A percentile compares a stretch with the other conserved stretches of the same genome.
Conservation (phyloP, 2,113 vertebrate genomes). For the Phycodurus eques region DNA sequence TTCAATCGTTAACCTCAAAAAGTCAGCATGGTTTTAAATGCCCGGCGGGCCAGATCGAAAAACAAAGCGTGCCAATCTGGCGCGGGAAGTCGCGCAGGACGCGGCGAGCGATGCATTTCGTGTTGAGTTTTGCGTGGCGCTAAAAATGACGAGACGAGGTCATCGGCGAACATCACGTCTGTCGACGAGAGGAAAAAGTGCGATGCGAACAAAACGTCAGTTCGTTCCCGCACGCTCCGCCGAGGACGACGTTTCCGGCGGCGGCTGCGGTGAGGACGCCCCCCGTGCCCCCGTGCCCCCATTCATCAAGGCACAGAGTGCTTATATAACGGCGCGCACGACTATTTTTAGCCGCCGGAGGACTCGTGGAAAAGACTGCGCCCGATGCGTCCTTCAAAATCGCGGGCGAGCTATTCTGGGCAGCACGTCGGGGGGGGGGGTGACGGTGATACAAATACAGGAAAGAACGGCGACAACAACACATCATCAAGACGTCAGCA, state of each 20-base stretch:
- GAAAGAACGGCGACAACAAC: slow-evolving; percentile 33
- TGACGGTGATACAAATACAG: no score
- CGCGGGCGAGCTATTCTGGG: slow-evolving; percentile 69
- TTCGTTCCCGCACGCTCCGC: slow-evolving; percentile 15
- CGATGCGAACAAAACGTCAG: slow-evolving; percentile 1
- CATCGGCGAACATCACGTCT: no score
- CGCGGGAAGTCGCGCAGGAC: no score
- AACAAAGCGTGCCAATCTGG: no score
- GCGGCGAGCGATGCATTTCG: no score
- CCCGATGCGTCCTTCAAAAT: slow-evolving; percentile 70
- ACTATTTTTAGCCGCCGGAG: slow-evolving; percentile 63
- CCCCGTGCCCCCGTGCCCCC: slow-evolving; percentile 31
- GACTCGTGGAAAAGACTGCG: slow-evolving; percentile 32
- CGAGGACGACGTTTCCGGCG: slow-evolving; percentile 12
- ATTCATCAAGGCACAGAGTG: slow-evolving; percentile 69
- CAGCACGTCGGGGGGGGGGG: slow-evolving; percentile 47
- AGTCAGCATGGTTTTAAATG: no score
- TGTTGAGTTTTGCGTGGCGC: no score
- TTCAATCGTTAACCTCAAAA: no score
- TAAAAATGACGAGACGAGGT: no score
- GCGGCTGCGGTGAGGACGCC: slow-evolving; percentile 47
- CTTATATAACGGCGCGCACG: slow-evolving; percentile 65
- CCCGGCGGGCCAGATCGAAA: no score
- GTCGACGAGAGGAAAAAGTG: not conserved
- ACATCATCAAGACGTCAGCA: slow-evolving; percentile 36